Evolutionary conservation across 2,888 invertebrate species (phyloP).

Genomic region (Empis stercorea): DNA sequence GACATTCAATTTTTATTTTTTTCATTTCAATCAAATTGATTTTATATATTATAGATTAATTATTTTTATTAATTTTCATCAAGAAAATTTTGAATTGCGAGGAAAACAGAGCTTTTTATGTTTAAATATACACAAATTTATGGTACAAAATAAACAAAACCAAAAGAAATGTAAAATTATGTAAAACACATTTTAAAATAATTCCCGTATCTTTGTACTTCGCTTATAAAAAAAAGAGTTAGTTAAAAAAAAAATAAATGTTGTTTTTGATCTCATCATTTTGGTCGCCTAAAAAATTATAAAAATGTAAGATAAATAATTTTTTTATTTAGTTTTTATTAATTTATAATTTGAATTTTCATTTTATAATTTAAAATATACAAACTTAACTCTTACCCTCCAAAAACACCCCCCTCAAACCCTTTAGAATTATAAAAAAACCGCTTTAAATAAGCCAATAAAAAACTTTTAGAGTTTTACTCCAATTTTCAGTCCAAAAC

Average conservation of each 20-base stretch:
- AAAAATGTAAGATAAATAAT: background rate
- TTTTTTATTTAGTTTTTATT: background rate
- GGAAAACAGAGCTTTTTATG: slow-evolving; percentile 3
- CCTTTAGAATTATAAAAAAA: too few relatives aligned
- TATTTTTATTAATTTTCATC: slow-evolving; percentile 3
- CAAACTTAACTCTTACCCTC: too few relatives aligned
- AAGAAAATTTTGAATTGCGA: slow-evolving; percentile 4
- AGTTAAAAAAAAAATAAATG: background rate
- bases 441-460: too few relatives aligned
- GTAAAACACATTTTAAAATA: background rate
- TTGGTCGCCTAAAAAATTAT: background rate
- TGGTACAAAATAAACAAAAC: background rate
- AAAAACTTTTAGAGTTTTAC: too few relatives aligned
- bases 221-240: background rate
- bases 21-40: too few relatives aligned
- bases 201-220: background rate
- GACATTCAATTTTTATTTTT: too few relatives aligned
- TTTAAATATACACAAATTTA: background rate
- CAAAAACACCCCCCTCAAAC: too few relatives aligned
- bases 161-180: background rate
- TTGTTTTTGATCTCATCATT: slow-evolving; percentile 3
- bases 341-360: background rate
- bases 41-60: too few relatives aligned
- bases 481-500: too few relatives aligned
- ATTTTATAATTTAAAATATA: background rate